A percentile compares a stretch with the other conserved stretches of the same genome.
phyloP scores from a whole-genome alignment of 1,140 invertebrate species.

The Eufriesea mexicana region DNA sequence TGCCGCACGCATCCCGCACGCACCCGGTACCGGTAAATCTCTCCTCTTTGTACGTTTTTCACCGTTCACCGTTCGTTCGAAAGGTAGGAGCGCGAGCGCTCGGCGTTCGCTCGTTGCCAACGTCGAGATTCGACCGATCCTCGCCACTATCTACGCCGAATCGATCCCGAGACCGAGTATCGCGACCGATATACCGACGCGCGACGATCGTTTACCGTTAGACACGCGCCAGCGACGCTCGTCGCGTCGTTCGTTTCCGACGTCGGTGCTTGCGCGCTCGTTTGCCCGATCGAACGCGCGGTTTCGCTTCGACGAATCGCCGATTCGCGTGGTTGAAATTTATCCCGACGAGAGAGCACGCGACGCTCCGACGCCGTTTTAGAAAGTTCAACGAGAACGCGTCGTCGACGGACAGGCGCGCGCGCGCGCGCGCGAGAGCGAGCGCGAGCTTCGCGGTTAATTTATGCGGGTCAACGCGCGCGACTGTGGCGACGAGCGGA shows the following conservation, averaged over 20 bases:
- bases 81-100: background rate
- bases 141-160: no score
- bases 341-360: no score
- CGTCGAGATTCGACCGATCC: no score
- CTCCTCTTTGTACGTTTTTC: background rate
- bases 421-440: no score
- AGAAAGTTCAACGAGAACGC: background rate
- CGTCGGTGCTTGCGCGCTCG: no score
- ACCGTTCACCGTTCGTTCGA: background rate
- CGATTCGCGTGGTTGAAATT: no score
- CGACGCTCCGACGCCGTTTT: background rate
- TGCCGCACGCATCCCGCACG: background rate
- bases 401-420: background rate
- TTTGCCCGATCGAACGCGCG: no score
- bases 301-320: background rate
- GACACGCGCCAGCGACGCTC: no score
- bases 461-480: conserved; percentile 43
- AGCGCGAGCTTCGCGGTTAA: conserved; percentile 11
- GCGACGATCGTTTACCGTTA: no score
- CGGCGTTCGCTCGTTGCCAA: background rate
- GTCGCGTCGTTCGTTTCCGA: no score
- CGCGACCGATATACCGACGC: no score
- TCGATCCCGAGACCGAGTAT: no score
- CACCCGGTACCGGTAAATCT: conserved; percentile 6
- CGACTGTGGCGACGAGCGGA: conserved; percentile 11